phyloP scores from a whole-genome alignment of 1,140 invertebrate species.

The Lysiphlebus fabarum region DNA sequence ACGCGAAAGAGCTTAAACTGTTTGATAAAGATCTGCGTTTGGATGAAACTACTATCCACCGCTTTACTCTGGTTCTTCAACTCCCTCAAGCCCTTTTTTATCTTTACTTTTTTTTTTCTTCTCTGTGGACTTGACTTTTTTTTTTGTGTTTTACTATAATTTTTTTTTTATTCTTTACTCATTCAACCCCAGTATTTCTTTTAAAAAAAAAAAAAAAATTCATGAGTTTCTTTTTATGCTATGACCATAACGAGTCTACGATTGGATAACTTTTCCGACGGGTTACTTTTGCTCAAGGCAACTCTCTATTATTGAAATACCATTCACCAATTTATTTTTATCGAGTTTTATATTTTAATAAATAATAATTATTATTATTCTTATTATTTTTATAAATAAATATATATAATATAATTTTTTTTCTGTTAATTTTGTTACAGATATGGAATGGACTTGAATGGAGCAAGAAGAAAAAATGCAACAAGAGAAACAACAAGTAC shows the following conservation, averaged over 20 bases:
- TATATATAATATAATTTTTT: background rate
- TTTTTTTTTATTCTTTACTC: slow-evolving; percentile 6
- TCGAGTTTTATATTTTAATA: background rate
- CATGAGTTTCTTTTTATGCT: slow-evolving; percentile 46
- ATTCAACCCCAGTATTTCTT: background rate
- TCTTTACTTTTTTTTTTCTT: background rate
- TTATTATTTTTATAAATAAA: slow-evolving; percentile 1
- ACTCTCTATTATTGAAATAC: slow-evolving; percentile 16
- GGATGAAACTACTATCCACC: slow-evolving; percentile 49
- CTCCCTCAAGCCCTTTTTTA: background rate
- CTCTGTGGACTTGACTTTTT: slow-evolving; percentile 4
- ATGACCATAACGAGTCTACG: slow-evolving; percentile 50
- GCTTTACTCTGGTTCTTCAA: slow-evolving; percentile 30
- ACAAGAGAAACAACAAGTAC: slow-evolving; percentile 96
- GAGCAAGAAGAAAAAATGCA: slow-evolving; percentile 91
- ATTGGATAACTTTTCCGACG: slow-evolving; percentile 54
- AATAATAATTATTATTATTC: slow-evolving; percentile 9
- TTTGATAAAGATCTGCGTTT: slow-evolving; percentile 56
- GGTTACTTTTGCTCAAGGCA: slow-evolving; percentile 27
- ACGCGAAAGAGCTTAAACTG: slow-evolving; percentile 54
- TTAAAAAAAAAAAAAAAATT: slow-evolving; percentile 12
- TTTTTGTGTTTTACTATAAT: background rate
- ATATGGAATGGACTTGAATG: slow-evolving; percentile 87
- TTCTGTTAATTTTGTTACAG: slow-evolving; percentile 63
- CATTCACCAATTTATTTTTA: slow-evolving; percentile 6